Percentiles rank a stretch among this genome's conserved stretches.
Evolutionary conservation across 2,797 vertebrate genomes (phyloP).

Genomic region (Lacerta agilis): DNA sequence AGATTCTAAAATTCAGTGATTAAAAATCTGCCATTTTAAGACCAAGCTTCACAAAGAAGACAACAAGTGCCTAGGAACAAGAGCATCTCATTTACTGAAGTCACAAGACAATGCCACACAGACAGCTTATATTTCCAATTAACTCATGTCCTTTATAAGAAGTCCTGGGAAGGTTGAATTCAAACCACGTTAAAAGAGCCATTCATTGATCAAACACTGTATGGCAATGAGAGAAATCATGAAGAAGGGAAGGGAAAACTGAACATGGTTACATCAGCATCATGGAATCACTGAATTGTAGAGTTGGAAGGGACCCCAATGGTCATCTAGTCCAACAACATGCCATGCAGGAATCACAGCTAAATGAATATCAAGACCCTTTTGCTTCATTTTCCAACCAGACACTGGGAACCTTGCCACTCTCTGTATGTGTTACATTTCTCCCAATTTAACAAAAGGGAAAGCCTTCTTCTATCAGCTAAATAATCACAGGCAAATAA

Average conservation of each 20-base stretch:
- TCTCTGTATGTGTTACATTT: background rate
- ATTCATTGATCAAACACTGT: background rate
- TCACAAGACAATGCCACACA: slow-evolving; percentile 16
- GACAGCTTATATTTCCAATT: slow-evolving; percentile 42
- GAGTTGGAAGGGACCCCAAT: too few relatives aligned
- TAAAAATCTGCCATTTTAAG: too few relatives aligned
- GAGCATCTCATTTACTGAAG: slow-evolving; percentile 32
- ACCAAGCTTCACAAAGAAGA: background rate
- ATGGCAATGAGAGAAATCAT: background rate
- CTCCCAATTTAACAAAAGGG: background rate
- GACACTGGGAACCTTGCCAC: background rate
- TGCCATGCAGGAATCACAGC: too few relatives aligned
- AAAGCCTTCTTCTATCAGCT: background rate
- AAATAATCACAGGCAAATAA: background rate
- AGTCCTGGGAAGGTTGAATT: background rate
- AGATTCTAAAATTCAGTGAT: too few relatives aligned
- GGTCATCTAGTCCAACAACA: too few relatives aligned
- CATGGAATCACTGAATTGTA: background rate
- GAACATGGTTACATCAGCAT: background rate
- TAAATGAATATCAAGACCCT: too few relatives aligned
- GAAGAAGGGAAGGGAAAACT: background rate
- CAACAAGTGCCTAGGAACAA: slow-evolving; percentile 16
- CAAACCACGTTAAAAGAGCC: background rate
- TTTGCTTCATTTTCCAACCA: background rate
- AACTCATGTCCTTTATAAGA: slow-evolving; percentile 41